Conservation (phyloP, 2,113 vertebrate genomes). For the Pristiophorus japonicus region DNA sequence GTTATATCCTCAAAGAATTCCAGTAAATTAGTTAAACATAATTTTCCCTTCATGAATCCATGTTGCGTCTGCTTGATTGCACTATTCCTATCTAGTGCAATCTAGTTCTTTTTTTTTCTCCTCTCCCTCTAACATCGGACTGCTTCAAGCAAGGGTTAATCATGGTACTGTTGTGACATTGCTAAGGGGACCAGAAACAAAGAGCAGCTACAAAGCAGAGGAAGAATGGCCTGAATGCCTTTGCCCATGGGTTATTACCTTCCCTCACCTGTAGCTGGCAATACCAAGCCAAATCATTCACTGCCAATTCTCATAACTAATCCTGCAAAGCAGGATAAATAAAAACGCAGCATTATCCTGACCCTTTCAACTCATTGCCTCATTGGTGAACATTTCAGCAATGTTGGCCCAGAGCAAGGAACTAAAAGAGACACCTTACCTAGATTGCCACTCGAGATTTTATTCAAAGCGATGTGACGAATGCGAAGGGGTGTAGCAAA, state of each 20-base stretch:
- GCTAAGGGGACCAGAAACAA: background rate
- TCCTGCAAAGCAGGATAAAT: background rate
- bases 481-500: background rate
- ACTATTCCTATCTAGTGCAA: too few relatives aligned
- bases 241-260: too few relatives aligned
- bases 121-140: background rate
- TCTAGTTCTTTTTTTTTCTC: too few relatives aligned
- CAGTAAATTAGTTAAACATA: too few relatives aligned
- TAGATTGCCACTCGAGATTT: background rate
- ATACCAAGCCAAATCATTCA: background rate
- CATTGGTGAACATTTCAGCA: background rate
- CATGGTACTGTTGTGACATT: background rate
- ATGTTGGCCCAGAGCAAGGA: background rate
- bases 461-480: background rate
- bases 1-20: too few relatives aligned
- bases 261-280: background rate
- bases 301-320: background rate
- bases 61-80: too few relatives aligned
- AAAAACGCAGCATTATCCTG: background rate
- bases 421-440: background rate
- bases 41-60: too few relatives aligned
- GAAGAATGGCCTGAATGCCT: background rate
- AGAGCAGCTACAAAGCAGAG: background rate
- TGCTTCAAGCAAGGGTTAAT: background rate
- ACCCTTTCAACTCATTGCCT: background rate